phyloP scores from a whole-genome alignment of 2,888 invertebrate species.

The Conomelus anceps region DNA sequence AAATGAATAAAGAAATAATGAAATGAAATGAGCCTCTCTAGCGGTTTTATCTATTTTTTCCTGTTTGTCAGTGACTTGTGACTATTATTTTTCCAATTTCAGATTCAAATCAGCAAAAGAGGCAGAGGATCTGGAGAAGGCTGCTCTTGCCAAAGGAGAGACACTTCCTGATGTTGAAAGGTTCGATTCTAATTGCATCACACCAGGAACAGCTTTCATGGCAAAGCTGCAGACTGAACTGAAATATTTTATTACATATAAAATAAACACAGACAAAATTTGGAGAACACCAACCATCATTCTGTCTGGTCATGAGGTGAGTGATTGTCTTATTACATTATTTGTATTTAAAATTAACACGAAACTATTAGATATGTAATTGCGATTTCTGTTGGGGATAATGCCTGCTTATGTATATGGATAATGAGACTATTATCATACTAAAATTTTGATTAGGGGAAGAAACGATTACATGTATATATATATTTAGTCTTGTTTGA shows the following conservation, averaged over 20 bases:
- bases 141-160: constrained; percentile 71
- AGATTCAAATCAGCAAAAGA: constrained; percentile 86
- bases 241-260: constrained; percentile 76
- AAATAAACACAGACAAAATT: constrained; percentile 73
- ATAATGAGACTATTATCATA: no score
- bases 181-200: constrained; percentile 97
- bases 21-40: no score
- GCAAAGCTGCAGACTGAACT: constrained; percentile 76
- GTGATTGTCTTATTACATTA: constrained; percentile 6
- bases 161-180: constrained; percentile 66
- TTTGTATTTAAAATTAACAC: background rate
- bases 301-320: constrained; percentile 87
- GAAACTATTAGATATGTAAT: background rate
- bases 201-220: constrained; percentile 95
- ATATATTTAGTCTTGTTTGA: no score
- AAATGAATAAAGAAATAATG: no score
- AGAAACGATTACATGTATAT: no score
- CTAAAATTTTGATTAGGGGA: no score
- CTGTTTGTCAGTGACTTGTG: no score
- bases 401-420: no score
- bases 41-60: no score
- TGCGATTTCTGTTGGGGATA: no score
- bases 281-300: constrained; percentile 85
- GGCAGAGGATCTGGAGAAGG: constrained; percentile 66
- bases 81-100: no score